Base-by-base conservation (phyloP, 2,888 invertebrate species). In the Lasioglossum oenotherae region DNA sequence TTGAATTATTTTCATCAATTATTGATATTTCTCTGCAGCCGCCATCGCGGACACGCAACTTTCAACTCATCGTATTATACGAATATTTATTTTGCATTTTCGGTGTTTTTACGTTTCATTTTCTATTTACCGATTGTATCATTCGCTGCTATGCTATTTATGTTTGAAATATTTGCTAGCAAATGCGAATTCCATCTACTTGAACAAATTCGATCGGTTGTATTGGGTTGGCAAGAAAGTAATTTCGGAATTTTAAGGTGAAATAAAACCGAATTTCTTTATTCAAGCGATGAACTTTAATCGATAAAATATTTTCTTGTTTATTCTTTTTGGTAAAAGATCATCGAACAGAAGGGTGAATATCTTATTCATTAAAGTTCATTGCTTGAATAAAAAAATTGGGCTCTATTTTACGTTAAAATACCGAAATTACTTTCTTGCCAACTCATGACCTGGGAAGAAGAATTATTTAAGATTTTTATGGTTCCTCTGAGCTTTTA, bases 1-100 rank as follows among this genome's bases (percentile, higher is more conserved):
- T 84, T 60, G 27, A 79, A 73, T 84, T 78, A 73, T 53, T 81
- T 76, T 44, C 44, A 67, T 49, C 31, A 31, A 27, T 84, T 16
- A 60, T 49, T 41, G 69, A 35, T 60, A 64, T 8, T 49, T 46
- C 38, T 74, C 16, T n/a, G 16, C 27, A 12, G 31, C 27, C n/a
- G 0, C 14, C 19, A 49, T 10, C 31, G 0, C 19, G 0, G 0
- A 35, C 10, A 35, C 12, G 64, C 16, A 64, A 64, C 64, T 31
- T 31, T 16, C 6, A 64, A 64, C 31, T 64, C 16, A 2, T 69
- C 2, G 38, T 4, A 23, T 69, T 57, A n/a, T 12, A 4, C n/a
- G 12, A 57, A 35, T 19, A 16, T 23, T 23, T 69, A 35, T 69
- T 69, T 69, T 38, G 8, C 23, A 35, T 35, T 35, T 38, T 16